These are phyloP conservation scores for Emydura subglobosa DNA, from an alignment of 2,113 vertebrate genomes.

Conservation along the genomic window DNA sequence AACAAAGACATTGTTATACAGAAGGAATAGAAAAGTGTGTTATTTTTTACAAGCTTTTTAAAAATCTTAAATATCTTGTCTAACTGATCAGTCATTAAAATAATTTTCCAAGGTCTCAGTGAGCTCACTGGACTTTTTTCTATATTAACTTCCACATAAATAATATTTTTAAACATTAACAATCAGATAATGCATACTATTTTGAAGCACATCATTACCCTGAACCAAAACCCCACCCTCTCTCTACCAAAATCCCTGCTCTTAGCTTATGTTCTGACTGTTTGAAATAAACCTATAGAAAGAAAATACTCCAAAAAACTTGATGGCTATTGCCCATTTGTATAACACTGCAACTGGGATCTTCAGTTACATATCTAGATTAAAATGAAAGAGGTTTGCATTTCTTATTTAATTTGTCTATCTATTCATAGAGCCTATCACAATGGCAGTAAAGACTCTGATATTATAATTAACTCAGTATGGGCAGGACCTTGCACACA, in stretches of 20 bases:
- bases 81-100: not conserved
- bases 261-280: not conserved
- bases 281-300: not conserved
- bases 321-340: not conserved
- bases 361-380: not conserved
- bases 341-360: not conserved
- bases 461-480: not conserved
- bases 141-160: not conserved
- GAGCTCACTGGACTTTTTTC: not conserved
- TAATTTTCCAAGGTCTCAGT: not conserved
- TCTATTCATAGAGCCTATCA: not conserved
- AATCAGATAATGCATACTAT: not conserved
- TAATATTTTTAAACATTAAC: not conserved
- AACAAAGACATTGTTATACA: slow-evolving; percentile 11
- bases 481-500: not conserved
- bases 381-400: not conserved
- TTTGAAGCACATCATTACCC: not conserved
- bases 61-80: not conserved
- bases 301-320: not conserved
- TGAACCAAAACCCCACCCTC: not conserved
- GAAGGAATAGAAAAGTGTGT: not conserved
- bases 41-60: not conserved
- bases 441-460: not conserved
- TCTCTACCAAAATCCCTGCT: not conserved
- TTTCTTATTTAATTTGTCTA: not conserved